Conservation (phyloP, 2,888 invertebrate genomes). For the Drosophila falleni region DNA sequence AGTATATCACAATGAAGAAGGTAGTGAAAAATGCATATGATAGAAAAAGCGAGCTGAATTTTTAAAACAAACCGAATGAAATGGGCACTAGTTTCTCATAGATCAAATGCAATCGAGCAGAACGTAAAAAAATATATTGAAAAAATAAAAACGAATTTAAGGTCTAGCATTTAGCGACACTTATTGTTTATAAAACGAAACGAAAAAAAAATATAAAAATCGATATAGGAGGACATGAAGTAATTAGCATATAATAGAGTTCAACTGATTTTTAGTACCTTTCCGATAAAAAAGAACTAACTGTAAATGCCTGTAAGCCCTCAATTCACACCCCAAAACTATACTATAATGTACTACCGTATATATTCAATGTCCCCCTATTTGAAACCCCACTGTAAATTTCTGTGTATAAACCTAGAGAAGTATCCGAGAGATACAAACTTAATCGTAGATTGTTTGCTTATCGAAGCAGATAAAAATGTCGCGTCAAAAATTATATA, state of each 20-base stretch:
- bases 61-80: slow-evolving; percentile 40
- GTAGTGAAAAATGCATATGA: slow-evolving; percentile 62
- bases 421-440: slow-evolving; percentile 57
- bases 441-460: slow-evolving; percentile 58
- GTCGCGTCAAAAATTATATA: slow-evolving; percentile 62
- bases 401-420: slow-evolving; percentile 81
- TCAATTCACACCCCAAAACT: slow-evolving; percentile 19
- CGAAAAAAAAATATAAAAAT: slow-evolving; percentile 28
- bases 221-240: slow-evolving; percentile 31
- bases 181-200: slow-evolving; percentile 77
- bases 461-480: slow-evolving; percentile 57
- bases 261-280: slow-evolving; percentile 81
- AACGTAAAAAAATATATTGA: slow-evolving; percentile 29
- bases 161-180: slow-evolving; percentile 77
- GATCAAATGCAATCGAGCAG: slow-evolving; percentile 59
- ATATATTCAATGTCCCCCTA: slow-evolving; percentile 23
- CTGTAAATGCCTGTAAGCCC: slow-evolving; percentile 75
- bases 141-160: slow-evolving; percentile 77
- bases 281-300: slow-evolving; percentile 63
- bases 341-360: slow-evolving; percentile 25
- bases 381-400: slow-evolving; percentile 75
- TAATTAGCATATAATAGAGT: slow-evolving; percentile 66
- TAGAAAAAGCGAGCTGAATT: slow-evolving; percentile 74
- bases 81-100: slow-evolving; percentile 58
- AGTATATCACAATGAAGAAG: slow-evolving; percentile 50